Base-by-base conservation (phyloP, 2,113 vertebrate genomes). In the Edolisoma coerulescens region DNA sequence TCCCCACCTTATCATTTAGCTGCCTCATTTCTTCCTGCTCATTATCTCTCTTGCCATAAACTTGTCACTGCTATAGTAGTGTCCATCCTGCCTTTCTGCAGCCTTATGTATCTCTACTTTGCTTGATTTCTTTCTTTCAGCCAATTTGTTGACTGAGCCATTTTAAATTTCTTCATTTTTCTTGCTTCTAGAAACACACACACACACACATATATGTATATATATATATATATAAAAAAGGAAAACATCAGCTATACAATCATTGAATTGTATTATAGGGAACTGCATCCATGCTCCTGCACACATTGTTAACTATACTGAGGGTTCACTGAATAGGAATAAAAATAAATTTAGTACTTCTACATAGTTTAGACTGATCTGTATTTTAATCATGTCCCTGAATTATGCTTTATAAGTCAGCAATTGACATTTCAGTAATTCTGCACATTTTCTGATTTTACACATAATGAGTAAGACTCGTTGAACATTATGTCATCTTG, bases 1-100 rank as follows among this genome's bases (percentile, higher is more conserved):
- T 70, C 81, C 41, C 37, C 49, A 92, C 88, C 76, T 78, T 75
- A 87, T 64, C 44, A 82, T 90, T 90, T 87, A 64, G n/a, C 32
- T 56, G 64, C 83, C 68, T 81, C 82, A 83, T 95, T 93, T 85
- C 87, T 90, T 82, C 90, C 87, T 85, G 42, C 75, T 90, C 54
- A 88, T 94, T 90, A 80, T 18, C 35, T 74, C 37, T 81, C n/a
- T 77, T 74, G 19, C 49, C 45, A 64, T 75, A 71, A 86, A 74
- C 18, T 42, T 52, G 35, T 71, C 64, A 70, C 26, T 81, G 16
- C 26, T 45, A 11, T 15, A 47, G 64, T 21, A 21, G 24, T 54
- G 39, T 54, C 54, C 41, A 63, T 21, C 6, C 26, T 9, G 11
- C 32, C 39, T 33, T 87, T 68, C 33, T 60, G 64, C 44, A 87